Conservation (phyloP, 2,797 vertebrate species). For the Nannoperca obscura region DNA sequence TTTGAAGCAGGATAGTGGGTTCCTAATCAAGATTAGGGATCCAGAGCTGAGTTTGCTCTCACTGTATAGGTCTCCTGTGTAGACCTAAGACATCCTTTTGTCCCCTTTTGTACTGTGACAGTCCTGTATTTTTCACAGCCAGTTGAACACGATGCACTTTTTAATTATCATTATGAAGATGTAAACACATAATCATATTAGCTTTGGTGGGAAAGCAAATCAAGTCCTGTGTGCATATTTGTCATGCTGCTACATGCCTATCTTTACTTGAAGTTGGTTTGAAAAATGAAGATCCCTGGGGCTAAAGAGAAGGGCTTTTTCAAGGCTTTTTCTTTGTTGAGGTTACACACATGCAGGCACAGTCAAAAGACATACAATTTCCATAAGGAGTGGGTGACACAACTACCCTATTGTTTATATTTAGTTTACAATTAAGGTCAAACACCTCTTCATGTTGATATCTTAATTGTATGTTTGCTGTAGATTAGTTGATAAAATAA, state of each 20-base stretch:
- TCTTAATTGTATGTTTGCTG: background rate
- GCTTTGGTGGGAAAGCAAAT: conserved; percentile 67
- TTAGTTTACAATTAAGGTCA: background rate
- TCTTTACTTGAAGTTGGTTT: conserved; percentile 75
- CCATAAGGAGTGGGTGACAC: conserved; percentile 31
- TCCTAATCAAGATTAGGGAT: conserved; percentile 72
- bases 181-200: conserved; percentile 59
- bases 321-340: conserved; percentile 27
- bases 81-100: conserved; percentile 19
- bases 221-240: conserved; percentile 85
- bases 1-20: conserved; percentile 67
- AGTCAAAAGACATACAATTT: conserved; percentile 45
- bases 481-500: background rate
- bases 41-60: conserved; percentile 31
- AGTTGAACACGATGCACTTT: background rate
- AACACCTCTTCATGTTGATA: background rate
- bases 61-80: conserved; percentile 30
- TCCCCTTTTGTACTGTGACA: conserved; percentile 7
- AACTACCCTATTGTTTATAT: conserved; percentile 18
- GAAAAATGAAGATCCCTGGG: conserved; percentile 76
- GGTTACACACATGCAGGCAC: conserved; percentile 54
- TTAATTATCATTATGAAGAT: conserved; percentile 25
- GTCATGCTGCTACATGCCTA: conserved; percentile 87
- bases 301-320: conserved; percentile 73
- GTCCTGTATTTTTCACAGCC: background rate